Base-by-base conservation (phyloP, 2,113 vertebrate species). In the Gobiocypris rarus region DNA sequence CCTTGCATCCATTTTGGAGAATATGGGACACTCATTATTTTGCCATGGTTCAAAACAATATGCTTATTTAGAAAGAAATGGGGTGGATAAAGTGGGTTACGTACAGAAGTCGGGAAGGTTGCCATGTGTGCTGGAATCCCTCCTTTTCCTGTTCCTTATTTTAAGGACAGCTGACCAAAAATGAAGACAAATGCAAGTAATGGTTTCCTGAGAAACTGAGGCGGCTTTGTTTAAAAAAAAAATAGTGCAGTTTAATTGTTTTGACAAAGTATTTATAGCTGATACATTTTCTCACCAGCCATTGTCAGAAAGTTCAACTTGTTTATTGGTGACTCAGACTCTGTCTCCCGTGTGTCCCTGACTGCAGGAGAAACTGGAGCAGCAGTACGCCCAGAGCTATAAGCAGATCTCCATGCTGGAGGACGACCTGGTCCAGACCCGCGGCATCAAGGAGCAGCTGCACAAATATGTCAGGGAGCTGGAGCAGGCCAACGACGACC, bases 401-500 rank as follows among this genome's bases (percentile, higher is more conserved):
- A 98, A 99, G 93, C 97, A 99, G 91, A 95, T 98, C 76, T 98
- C 97, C 0, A 87, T 97, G 87, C 88, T 99, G 76, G 98, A 99
- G 93, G 97, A 98, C 70, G 97, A 99, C 89, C 91, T 99, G 86
- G 95, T 95, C 86, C 98, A 98, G 91, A 99, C 98, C 0, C 93
- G 96, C 17, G 96, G 96, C 90, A 97, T 99, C 91, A 99, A 99
- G 90, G 98, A 99, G 86, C 98, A 99, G 91, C 93, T 99, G 73
- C 95, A 99, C 91, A 99, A 98, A 92, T 99, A 99, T 0, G 98
- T 99, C 82, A 83, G 98, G 80, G 98, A 99, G 92, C 93, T 99
- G 81, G 98, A 99, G 89, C 98, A 99, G 93, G 97, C 97, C 90
- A 99, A 99, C 2, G 98, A 99, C 1, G 98, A 99, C 95, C 93